Evolutionary conservation across 2,888 invertebrate species (phyloP).

Genomic region (Drosophila prostipennis): DNA sequence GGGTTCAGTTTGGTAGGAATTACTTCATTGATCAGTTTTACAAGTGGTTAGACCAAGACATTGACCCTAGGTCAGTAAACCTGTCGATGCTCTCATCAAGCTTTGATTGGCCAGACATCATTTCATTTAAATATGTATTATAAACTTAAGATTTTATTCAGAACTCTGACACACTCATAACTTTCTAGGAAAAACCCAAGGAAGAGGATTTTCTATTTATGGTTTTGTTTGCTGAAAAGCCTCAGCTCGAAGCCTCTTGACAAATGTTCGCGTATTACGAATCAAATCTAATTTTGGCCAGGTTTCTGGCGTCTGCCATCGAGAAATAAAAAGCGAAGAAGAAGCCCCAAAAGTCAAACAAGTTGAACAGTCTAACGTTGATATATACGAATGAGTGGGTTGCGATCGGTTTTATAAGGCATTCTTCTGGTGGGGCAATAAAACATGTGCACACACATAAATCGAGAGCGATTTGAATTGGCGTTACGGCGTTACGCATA

Average conservation of each 20-base stretch:
- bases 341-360: constrained; percentile 35
- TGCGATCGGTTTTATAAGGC: constrained; percentile 31
- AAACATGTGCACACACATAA: constrained; percentile 34
- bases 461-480: constrained; percentile 32
- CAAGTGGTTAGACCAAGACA: constrained; percentile 10
- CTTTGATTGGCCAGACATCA: constrained; percentile 1
- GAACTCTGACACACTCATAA: constrained; percentile 20
- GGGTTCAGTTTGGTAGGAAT: neutral
- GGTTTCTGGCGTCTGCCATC: constrained; percentile 35
- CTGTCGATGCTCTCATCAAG: constrained; percentile 15
- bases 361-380: constrained; percentile 22
- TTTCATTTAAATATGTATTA: constrained; percentile 2
- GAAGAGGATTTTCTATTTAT: constrained; percentile 39
- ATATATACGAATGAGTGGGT: constrained; percentile 19
- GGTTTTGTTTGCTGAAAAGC: constrained; percentile 28
- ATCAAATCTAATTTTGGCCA: constrained; percentile 75
- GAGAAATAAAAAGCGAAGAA: constrained; percentile 12
- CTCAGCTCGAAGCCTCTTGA: constrained; percentile 30
- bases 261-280: constrained; percentile 69
- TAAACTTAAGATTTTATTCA: constrained; percentile 12
- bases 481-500: constrained; percentile 42
- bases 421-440: constrained; percentile 31
- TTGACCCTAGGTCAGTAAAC: constrained; percentile 37
- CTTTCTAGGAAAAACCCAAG: constrained; percentile 41
- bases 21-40: neutral